Evolutionary conservation across 2,888 invertebrate species (phyloP), one percentile per base, ranked within the genome.

Genomic region (Iphiclides podalirius): DNA sequence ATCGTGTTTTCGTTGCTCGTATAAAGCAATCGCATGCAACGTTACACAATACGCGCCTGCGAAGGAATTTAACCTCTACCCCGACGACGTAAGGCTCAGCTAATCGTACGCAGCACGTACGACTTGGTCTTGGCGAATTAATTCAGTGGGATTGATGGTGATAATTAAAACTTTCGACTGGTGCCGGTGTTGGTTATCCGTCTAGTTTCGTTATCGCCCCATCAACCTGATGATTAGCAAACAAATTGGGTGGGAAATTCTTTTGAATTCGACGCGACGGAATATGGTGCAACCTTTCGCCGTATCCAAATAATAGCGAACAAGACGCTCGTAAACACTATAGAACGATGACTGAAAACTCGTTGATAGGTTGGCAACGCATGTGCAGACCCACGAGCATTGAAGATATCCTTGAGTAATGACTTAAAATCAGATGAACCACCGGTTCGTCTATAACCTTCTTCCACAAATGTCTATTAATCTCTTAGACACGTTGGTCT

Each of bases 91-190:
- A 35, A 40, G 9, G 31, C 6, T 14, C 8, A 12, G 16, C n/a
- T 14, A 9, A 36, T 28, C 11, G 17, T n/a, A 41, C 35, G 37
- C 31, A n/a, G 13, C 42, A 37, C 51, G 44, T 54, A 51, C 35
- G n/a, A n/a, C 39, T 42, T 44, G 20, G 50, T 52, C 53, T 54
- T 47, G 34, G 45, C 34, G 48, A 57, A 52, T 47, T 43, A 59
- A 64, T 60, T 55, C 61, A 60, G 61, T 63, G 54, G 64, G 65
- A 73, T 72, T 61, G 71, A 60, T 55, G 47, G 52, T 60, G 62
- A 69, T 77, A 83, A 82, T 81, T 81, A 78, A 75, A 80, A 80
- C 79, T 79, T 83, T 77, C 77, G 58, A 72, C 63, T 68, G 59
- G 64, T 66, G 68, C n/a, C n/a, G 65, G 64, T 64, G 64, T 58